Evolutionary conservation across 2,888 invertebrate genomes (phyloP), one percentile per base, ranked within the genome.

Genomic region (Cyclophora punctaria): DNA sequence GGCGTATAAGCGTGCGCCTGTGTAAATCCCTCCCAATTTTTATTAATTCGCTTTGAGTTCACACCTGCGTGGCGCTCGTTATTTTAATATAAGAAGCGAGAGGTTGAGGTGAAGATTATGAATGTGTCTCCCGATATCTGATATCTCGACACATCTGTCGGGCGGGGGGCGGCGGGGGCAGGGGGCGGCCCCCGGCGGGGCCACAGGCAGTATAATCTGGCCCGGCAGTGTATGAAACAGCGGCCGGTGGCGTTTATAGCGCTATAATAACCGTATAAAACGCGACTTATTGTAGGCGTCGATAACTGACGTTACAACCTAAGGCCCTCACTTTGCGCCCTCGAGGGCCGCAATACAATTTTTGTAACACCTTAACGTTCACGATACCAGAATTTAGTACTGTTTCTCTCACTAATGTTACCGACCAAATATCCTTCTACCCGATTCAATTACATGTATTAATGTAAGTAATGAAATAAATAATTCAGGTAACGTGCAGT

Each of bases 201-300:
- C 78, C 76, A 72, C 76, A 76, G 78, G 79, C 81, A 78, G 83
- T 81, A 85, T 85, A 86, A 85, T 83, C 83, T 82, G 85, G 80
- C 80, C 76, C 76, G 78, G 79, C 75, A 85, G 81, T 85, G 83
- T 85, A 88, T 87, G 85, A 85, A 85, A 84, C 83, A 84, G 80
- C 80, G 85, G 78, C 87, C 86, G 84, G 85, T 85, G 86, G 80
- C 83, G 79, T 85, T 88, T 88, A 89, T 86, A 80, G 81, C 75
- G 80, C 86, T 85, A 87, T 88, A 88, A 89, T 89, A 88, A 86
- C 85, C 84, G 76, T 87, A 89, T 89, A 88, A 89, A 89, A 88
- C 78, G 81, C 83, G 84, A 87, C 86, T 87, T 87, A 86, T 88
- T 88, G 86, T 85, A 82, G 80, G 78, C 82, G 80, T 81, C 86